A percentile compares a stretch with the other conserved stretches of the same genome.
These are phyloP conservation scores for Parnassius smintheus DNA, from an alignment of 2,888 invertebrate genomes.

Conservation along the genomic window DNA sequence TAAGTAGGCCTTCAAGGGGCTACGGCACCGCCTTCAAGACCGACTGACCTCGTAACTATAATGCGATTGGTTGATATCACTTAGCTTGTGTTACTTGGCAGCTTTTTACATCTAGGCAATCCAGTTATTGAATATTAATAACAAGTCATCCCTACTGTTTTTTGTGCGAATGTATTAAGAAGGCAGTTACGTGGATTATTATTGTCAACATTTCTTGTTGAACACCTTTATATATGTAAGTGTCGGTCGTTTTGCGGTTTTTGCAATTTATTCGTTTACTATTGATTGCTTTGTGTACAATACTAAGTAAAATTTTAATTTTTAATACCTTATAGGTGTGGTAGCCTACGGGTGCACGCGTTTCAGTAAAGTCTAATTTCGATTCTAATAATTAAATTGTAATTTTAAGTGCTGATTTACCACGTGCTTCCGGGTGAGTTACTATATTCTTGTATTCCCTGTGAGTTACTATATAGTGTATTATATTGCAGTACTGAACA, in stretches of 20 bases:
- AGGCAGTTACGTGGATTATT: constrained; percentile 15
- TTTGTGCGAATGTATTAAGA: constrained; percentile 8
- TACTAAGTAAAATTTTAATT: too few relatives aligned
- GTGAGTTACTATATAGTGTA: too few relatives aligned
- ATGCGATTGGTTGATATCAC: constrained; percentile 32
- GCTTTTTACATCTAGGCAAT: constrained; percentile 18
- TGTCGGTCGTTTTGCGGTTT: neutral
- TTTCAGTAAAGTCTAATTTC: too few relatives aligned
- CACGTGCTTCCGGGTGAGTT: too few relatives aligned
- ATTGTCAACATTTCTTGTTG: constrained; percentile 20
- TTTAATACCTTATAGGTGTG: too few relatives aligned
- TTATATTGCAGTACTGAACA: too few relatives aligned
- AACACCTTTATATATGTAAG: constrained; percentile 20
- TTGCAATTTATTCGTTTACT: too few relatives aligned
- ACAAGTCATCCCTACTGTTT: constrained; percentile 7
- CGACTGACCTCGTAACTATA: constrained; percentile 31
- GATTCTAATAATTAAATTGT: too few relatives aligned
- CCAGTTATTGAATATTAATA: constrained; percentile 26
- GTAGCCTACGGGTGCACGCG: too few relatives aligned
- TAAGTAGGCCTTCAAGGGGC: constrained; percentile 21
- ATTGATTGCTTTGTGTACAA: too few relatives aligned
- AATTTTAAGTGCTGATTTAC: too few relatives aligned
- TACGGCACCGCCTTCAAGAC: constrained; percentile 31
- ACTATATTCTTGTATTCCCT: too few relatives aligned
- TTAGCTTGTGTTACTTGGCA: constrained; percentile 28